These are phyloP conservation scores for Asteroscopus sphinx DNA, from an alignment of 2,888 invertebrate species.

Conservation along the genomic window DNA sequence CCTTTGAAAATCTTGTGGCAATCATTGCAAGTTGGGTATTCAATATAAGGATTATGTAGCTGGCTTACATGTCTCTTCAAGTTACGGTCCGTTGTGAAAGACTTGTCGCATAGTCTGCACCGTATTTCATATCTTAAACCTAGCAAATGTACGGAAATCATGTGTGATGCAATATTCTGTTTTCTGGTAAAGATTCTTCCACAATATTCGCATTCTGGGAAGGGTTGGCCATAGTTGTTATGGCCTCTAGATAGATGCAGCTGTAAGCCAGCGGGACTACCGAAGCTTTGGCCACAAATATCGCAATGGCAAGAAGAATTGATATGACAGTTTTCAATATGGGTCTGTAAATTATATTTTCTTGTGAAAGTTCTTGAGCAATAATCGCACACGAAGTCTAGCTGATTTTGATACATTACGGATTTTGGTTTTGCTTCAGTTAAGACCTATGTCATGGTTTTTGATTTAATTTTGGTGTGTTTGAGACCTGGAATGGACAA, in stretches of 20 bases:
- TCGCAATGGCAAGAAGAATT: conserved; percentile 72
- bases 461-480: not conserved
- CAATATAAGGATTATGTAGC: conserved; percentile 73
- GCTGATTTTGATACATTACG: conserved; percentile 57
- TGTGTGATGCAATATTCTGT: conserved; percentile 80
- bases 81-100: conserved; percentile 75
- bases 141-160: conserved; percentile 78
- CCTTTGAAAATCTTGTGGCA: conserved; percentile 75
- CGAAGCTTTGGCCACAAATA: conserved; percentile 74
- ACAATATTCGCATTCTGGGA: conserved; percentile 81
- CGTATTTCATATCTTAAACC: conserved; percentile 65
- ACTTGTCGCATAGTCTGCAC: conserved; percentile 71
- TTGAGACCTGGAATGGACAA: conserved; percentile 4
- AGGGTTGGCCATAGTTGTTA: conserved; percentile 70
- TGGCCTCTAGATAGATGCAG: conserved; percentile 75
- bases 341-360: conserved; percentile 78
- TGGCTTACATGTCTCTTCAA: conserved; percentile 75
- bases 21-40: conserved; percentile 73
- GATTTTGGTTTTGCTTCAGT: not conserved
- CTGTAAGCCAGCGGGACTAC: conserved; percentile 73
- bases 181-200: conserved; percentile 79
- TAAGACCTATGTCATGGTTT: not conserved
- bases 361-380: conserved; percentile 77
- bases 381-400: conserved; percentile 77
- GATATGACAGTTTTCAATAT: conserved; percentile 80